Evolutionary conservation across 2,888 invertebrate species (phyloP), one percentile per base, ranked within the genome.

Genomic region (Miltochrista miniata): DNA sequence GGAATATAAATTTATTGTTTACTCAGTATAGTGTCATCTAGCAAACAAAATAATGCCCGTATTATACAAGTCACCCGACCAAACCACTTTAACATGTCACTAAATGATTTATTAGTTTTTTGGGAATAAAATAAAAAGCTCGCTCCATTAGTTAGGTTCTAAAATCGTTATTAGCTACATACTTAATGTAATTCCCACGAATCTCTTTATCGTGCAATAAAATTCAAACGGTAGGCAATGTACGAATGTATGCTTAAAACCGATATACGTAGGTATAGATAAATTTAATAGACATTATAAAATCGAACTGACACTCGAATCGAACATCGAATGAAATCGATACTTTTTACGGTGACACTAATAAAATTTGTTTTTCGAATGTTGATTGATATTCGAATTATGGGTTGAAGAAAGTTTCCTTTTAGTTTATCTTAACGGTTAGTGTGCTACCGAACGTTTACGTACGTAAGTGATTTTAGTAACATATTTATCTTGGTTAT

Each of bases 221-320:
- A 84, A 77, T 72, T 74, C 73, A 78, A 82, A 81, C 83, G 76
- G 82, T 82, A 82, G 84, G 78, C 78, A 79, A 72, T 72, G 71
- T 68, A 66, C 70, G 62, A 69, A 72, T 72, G 71, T 70, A 38
- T 18, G 38, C 15, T 79, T 83, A 81, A 82, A 80, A 75, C 74
- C 58, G 65, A 72, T 81, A 79, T 80, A 80, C 2, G 31, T 31
- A 80, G 31, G 31, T 31, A 80, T 76, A 83, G 83, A 85, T 85
- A 81, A 83, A 68, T 57, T 81, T 82, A 76, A 82, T 80, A 79
- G 79, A 68, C 74, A 76, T 76, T 75, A 76, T 84, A 80, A 83
- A 84, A 66, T 56, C 38, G 61, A 68, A 77, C 77, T 74, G 77
- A 79, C 81, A 76, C 74, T 60, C 70, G 51, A 57, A 54, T 62